phyloP scores from a whole-genome alignment of 2,797 vertebrate genomes.

The Etheostoma nigrum region DNA sequence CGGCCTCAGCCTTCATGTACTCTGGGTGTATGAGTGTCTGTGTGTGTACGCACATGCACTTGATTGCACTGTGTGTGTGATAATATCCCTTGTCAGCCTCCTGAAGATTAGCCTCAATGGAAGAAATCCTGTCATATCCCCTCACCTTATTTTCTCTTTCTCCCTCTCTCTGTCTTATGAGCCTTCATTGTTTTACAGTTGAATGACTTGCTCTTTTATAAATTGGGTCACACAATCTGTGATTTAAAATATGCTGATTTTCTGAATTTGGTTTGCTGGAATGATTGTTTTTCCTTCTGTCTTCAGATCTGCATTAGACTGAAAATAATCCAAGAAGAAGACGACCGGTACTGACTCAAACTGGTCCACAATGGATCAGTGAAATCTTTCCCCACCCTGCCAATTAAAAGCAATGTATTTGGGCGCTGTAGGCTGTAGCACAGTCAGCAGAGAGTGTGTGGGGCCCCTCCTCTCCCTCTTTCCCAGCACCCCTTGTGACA shows the following conservation, averaged over 20 bases:
- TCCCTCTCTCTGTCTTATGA: constrained; percentile 12
- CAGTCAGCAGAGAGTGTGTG: constrained; percentile 63
- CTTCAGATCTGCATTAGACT: constrained; percentile 41
- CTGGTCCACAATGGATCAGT: constrained; percentile 61
- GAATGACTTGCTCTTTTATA: constrained; percentile 40
- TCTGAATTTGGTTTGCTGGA: constrained; percentile 18
- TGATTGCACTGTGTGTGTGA: constrained; percentile 52
- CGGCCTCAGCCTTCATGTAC: constrained; percentile 34
- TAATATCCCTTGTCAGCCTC: constrained; percentile 78
- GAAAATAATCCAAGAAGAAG: constrained; percentile 29
- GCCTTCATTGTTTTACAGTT: constrained; percentile 50
- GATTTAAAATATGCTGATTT: constrained; percentile 26
- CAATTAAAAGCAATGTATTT: constrained; percentile 76
- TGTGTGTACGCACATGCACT: constrained; percentile 24
- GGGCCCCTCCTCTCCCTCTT: constrained; percentile 64
- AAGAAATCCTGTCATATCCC: constrained; percentile 78
- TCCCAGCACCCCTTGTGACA: constrained; percentile 65
- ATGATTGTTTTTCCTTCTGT: constrained; percentile 24
- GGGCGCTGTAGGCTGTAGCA: constrained; percentile 67
- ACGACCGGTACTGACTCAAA: constrained; percentile 1
- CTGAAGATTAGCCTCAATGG: constrained; percentile 75
- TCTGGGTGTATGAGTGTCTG: constrained; percentile 38
- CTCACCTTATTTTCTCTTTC: constrained; percentile 52
- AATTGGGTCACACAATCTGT: constrained; percentile 36
- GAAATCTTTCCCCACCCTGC: constrained; percentile 47